phyloP scores from a whole-genome alignment of 2,888 invertebrate genomes.

The Thymelicus acteon region DNA sequence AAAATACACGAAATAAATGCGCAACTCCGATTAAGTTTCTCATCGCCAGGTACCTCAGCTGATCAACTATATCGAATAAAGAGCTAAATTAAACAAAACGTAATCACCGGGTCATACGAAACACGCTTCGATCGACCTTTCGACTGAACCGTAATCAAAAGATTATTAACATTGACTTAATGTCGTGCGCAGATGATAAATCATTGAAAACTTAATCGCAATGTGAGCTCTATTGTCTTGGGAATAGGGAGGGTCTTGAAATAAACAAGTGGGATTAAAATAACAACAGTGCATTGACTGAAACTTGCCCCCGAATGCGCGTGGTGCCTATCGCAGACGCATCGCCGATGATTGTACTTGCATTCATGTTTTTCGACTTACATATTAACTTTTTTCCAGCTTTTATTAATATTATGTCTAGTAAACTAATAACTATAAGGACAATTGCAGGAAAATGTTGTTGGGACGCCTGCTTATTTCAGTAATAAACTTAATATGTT shows the following conservation, averaged over 20 bases:
- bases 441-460: too few relatives aligned
- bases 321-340: conserved; percentile 37
- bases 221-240: conserved; percentile 21
- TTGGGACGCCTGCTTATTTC: too few relatives aligned
- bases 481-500: too few relatives aligned
- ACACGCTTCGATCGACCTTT: conserved; percentile 43
- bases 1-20: too few relatives aligned
- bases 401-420: too few relatives aligned
- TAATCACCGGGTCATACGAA: conserved; percentile 16
- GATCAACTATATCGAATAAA: background rate
- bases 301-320: conserved; percentile 51
- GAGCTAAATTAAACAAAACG: conserved; percentile 20
- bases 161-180: conserved; percentile 43
- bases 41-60: too few relatives aligned
- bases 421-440: too few relatives aligned
- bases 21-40: too few relatives aligned
- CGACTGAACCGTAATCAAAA: conserved; percentile 42
- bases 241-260: conserved; percentile 22
- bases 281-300: conserved; percentile 59
- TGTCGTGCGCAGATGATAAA: conserved; percentile 40
- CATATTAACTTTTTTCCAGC: too few relatives aligned
- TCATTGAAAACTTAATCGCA: conserved; percentile 7
- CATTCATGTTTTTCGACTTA: background rate
- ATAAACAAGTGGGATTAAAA: conserved; percentile 32
- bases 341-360: conserved; percentile 3